Evolutionary conservation across 1,140 invertebrate genomes (phyloP).

Genomic region (Coelopa frigida): DNA sequence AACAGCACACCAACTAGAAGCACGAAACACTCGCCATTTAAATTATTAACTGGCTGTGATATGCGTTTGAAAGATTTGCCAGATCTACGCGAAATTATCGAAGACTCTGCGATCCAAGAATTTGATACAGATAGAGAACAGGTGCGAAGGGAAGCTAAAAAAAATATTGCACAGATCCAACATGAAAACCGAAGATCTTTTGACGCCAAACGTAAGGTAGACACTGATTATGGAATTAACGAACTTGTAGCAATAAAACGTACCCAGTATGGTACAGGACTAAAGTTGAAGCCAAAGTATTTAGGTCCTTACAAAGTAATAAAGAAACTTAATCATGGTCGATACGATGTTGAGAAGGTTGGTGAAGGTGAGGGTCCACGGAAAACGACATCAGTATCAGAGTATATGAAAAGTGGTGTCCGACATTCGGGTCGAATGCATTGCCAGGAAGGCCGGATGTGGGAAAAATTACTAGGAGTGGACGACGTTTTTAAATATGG

Average conservation of each 20-base stretch:
- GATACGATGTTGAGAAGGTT: conserved; percentile 13
- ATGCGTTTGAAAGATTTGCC: conserved; percentile 14
- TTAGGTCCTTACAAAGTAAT: conserved; percentile 37
- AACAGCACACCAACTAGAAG: conserved; percentile 1
- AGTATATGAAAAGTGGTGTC: conserved; percentile 10
- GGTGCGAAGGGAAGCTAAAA: conserved; percentile 17
- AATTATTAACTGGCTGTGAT: background rate
- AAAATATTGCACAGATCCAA: conserved; percentile 31
- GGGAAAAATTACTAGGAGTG: no score
- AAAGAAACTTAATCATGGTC: conserved; percentile 20
- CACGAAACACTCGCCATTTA: conserved; percentile 4
- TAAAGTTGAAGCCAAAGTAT: conserved; percentile 41
- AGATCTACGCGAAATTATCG: conserved; percentile 17
- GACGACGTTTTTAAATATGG: no score
- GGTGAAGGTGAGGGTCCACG: conserved; percentile 5
- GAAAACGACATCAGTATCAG: background rate
- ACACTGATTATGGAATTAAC: conserved; percentile 24
- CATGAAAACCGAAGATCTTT: conserved; percentile 33
- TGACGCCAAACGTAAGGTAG: conserved; percentile 25
- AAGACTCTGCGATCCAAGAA: conserved; percentile 24
- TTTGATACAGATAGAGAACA: conserved; percentile 17
- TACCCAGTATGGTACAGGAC: conserved; percentile 32
- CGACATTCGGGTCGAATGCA: no score
- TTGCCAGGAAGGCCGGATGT: no score
- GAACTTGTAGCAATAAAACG: conserved; percentile 41